Conservation (phyloP, 1,140 invertebrate genomes). For the Drepana arcuata region DNA sequence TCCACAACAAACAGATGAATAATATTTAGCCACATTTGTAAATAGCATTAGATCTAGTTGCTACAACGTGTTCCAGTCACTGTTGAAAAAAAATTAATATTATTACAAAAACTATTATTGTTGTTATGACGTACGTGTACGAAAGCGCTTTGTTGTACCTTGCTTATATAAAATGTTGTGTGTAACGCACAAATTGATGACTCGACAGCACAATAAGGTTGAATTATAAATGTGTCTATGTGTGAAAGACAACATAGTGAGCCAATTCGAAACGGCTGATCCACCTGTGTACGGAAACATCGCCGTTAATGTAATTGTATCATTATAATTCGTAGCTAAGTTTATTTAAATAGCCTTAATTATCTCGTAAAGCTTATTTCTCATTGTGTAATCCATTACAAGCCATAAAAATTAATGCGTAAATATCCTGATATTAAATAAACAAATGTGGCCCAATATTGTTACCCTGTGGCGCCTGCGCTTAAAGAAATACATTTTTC, state of each 20-base stretch:
- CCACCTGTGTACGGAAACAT: slow-evolving; percentile 22
- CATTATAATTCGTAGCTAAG: slow-evolving; percentile 23
- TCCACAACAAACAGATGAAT: slow-evolving; percentile 54
- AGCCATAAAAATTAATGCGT: neutral
- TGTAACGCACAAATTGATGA: slow-evolving; percentile 31
- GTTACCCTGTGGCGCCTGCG: too few relatives aligned
- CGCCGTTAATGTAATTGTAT: slow-evolving; percentile 39
- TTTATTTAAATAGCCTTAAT: slow-evolving; percentile 8
- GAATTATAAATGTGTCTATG: slow-evolving; percentile 41
- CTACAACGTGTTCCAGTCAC: slow-evolving; percentile 52
- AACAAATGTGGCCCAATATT: too few relatives aligned
- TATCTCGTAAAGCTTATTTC: slow-evolving; percentile 12
- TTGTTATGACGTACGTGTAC: slow-evolving; percentile 14
- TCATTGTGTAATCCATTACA: slow-evolving; percentile 6
- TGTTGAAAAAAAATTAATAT: slow-evolving; percentile 49
- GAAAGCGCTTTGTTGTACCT: slow-evolving; percentile 21
- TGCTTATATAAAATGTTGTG: slow-evolving; percentile 21
- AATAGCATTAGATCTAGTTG: slow-evolving; percentile 60
- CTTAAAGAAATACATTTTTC: too few relatives aligned
- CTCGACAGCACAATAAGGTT: slow-evolving; percentile 29
- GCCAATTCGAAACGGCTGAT: slow-evolving; percentile 31
- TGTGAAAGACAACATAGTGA: slow-evolving; percentile 66
- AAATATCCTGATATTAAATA: too few relatives aligned
- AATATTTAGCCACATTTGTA: slow-evolving; percentile 67
- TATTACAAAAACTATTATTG: slow-evolving; percentile 16